Conservation (phyloP, 1,140 invertebrate genomes). For the Harlomillsia oculata region DNA sequence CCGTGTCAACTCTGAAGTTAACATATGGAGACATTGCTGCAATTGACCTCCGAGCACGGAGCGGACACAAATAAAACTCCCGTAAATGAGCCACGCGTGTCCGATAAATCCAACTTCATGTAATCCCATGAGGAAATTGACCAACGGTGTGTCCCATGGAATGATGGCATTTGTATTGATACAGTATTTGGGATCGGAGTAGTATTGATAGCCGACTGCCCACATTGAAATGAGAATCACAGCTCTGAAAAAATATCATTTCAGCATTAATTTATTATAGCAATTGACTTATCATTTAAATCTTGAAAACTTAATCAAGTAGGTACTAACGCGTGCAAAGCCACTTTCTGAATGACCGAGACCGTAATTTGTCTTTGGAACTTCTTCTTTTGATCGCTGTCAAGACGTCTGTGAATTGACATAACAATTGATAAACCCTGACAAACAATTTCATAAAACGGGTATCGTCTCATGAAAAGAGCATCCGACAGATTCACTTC, state of each 20-base stretch:
- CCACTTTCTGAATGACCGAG: no score
- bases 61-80: neutral
- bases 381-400: no score
- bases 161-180: constrained; percentile 4
- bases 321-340: no score
- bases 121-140: neutral
- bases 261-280: no score
- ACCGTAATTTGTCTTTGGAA: no score
- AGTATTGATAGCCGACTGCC: neutral
- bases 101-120: constrained; percentile 10
- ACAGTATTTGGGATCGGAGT: neutral
- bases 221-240: neutral
- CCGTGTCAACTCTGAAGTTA: neutral
- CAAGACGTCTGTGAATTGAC: neutral
- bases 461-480: neutral
- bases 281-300: no score
- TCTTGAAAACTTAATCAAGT: no score
- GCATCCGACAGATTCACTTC: neutral
- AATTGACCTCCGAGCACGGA: constrained; percentile 3
- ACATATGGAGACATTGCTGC: neutral
- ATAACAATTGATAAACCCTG: neutral
- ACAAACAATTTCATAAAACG: constrained; percentile 3
- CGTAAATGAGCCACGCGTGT: constrained; percentile 8
- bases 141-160: neutral
- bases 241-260: neutral